phyloP scores from a whole-genome alignment of 2,888 invertebrate species.

The Auanema sp. region DNA sequence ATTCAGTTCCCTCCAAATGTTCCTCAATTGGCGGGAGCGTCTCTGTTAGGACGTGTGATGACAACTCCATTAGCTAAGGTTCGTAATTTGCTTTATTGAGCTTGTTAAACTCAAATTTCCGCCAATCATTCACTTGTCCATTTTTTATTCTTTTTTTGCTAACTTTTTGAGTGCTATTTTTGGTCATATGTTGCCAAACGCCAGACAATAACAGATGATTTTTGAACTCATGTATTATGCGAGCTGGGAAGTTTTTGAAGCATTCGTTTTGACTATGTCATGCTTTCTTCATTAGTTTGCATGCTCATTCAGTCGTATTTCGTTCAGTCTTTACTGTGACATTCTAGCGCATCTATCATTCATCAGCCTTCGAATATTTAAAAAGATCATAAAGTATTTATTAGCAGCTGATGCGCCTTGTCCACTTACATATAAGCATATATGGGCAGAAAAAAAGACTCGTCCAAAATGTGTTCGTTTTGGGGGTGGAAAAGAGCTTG shows the following conservation, averaged over 20 bases:
- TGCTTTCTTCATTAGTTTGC: constrained; percentile 3
- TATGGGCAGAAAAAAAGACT: too few species aligned
- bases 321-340: constrained; percentile 3
- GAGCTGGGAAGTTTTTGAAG: too few species aligned
- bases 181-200: too few species aligned
- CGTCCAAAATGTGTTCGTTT: too few species aligned
- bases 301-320: background rate
- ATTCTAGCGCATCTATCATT: constrained; percentile 22
- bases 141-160: too few species aligned
- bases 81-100: background rate
- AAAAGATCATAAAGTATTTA: constrained; percentile 14
- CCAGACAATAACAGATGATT: too few species aligned
- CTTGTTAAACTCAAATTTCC: too few species aligned
- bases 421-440: constrained; percentile 12
- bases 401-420: constrained; percentile 14
- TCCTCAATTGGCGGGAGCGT: constrained; percentile 12
- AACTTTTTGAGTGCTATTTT: too few species aligned
- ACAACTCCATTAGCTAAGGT: constrained; percentile 10
- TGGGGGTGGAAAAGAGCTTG: too few species aligned
- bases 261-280: constrained; percentile 1
- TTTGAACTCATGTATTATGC: too few species aligned
- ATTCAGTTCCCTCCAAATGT: too few species aligned
- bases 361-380: constrained; percentile 14
- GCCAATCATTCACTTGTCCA: too few species aligned
- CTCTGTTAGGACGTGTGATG: constrained; percentile 13